Evolutionary conservation across 2,113 vertebrate genomes (phyloP).

Genomic region (Perca fluviatilis): DNA sequence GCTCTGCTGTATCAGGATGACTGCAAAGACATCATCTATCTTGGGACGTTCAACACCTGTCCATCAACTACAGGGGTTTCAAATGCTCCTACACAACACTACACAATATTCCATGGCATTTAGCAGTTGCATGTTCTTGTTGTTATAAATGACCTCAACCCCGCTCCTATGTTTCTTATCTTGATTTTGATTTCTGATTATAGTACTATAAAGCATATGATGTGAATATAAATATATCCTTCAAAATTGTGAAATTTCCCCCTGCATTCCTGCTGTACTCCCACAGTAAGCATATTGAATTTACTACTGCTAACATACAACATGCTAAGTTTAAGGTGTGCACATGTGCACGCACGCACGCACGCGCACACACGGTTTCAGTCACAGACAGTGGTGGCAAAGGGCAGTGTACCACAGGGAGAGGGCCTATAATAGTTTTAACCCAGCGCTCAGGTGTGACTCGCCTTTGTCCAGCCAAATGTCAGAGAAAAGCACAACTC

Average conservation of each 20-base stretch:
- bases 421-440: constrained; percentile 86
- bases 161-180: not conserved
- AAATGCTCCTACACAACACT: not conserved
- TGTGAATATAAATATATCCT: not conserved
- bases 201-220: not conserved
- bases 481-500: constrained; percentile 85
- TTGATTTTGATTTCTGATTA: not conserved
- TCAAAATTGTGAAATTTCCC: not conserved
- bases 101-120: not conserved
- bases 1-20: not conserved
- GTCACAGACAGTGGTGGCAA: constrained; percentile 77
- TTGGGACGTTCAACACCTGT: constrained; percentile 1
- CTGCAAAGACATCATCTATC: not conserved
- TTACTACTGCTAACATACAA: not conserved
- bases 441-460: constrained; percentile 85
- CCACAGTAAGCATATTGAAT: not conserved
- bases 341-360: constrained; percentile 24
- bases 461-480: constrained; percentile 87
- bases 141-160: not conserved
- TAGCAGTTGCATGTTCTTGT: not conserved
- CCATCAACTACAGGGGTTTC: not conserved
- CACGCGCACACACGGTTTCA: constrained; percentile 46
- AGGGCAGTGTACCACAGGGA: constrained; percentile 82
- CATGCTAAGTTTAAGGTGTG: constrained; percentile 11
- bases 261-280: not conserved